These are phyloP conservation scores for Ectropis crepuscularia DNA, from an alignment of 2,888 invertebrate species.

Conservation along the genomic window DNA sequence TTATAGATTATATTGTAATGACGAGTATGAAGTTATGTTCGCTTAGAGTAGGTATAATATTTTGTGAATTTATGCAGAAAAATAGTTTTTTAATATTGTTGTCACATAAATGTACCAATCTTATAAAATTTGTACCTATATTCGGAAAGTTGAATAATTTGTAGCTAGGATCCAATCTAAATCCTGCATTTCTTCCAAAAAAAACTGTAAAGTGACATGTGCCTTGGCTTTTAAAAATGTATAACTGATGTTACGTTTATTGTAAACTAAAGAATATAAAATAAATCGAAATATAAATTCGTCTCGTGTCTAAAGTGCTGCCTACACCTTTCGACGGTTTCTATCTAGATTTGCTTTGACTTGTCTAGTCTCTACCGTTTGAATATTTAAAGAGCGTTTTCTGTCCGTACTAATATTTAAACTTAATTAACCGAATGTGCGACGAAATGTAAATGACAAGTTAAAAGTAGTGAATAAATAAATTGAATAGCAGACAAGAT, in stretches of 20 bases:
- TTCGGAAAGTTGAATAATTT: constrained; percentile 84
- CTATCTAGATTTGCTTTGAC: constrained; percentile 33
- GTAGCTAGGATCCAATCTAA: constrained; percentile 84
- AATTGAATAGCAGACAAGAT: constrained; percentile 22
- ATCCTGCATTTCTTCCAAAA: constrained; percentile 79
- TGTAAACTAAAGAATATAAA: constrained; percentile 61
- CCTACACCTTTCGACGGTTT: constrained; percentile 50
- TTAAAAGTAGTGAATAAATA: constrained; percentile 18
- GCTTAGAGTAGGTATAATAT: constrained; percentile 83
- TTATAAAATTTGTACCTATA: constrained; percentile 83
- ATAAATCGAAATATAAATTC: constrained; percentile 50
- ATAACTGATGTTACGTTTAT: constrained; percentile 74
- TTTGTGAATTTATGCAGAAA: constrained; percentile 84
- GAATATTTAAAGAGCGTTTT: constrained; percentile 26
- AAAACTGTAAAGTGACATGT: constrained; percentile 76
- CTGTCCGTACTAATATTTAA: constrained; percentile 23
- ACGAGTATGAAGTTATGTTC: constrained; percentile 77
- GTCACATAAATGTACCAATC: constrained; percentile 84
- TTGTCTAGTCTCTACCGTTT: constrained; percentile 31
- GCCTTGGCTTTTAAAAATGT: constrained; percentile 81
- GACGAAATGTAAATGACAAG: constrained; percentile 9
- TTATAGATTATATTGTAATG: constrained; percentile 78
- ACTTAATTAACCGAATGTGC: constrained; percentile 15
- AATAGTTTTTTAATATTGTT: constrained; percentile 85
- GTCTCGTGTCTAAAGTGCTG: constrained; percentile 67